Base-by-base conservation (phyloP, 2,797 vertebrate species). In the Dryobates pubescens region DNA sequence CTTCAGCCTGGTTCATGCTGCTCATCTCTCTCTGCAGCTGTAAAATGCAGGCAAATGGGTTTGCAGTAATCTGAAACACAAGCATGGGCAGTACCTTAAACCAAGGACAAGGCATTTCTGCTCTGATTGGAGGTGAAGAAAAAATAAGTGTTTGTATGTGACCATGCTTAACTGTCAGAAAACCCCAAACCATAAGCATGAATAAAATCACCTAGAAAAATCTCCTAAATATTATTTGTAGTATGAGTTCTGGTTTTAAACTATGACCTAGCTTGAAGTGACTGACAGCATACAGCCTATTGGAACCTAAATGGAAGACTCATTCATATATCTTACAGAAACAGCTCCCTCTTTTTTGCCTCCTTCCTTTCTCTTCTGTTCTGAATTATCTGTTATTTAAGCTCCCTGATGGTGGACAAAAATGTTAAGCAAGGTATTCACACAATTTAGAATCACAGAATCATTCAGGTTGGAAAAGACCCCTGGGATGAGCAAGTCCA, bases 361-460 rank as follows among this genome's bases (percentile, higher is more conserved):
- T 65, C 53, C 26, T 67, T 20, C 30, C 47, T 36, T 23, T 36
- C 51, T 47, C 47, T 64, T 20, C 24, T 20, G 3, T 20, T 86
- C 69, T 45, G 14, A 58, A 26, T 36, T 68, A 88, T 58, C 54
- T 62, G 36, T 36, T 65, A 12, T 23, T 75, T 51, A 61, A 91
- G 26, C 9, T 89, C 41, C 56, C 45, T 47, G 20, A 65, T 8
- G 4, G 26, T 3, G 34, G 26, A 62, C 23, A 56, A 26, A 62
- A 82, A n/a, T 1, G 4, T 34, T 54, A 73, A 65, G n/a, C 17
- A 53, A 58, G 0, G 0, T 6, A n/a, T 73, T 9, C 26, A 63
- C 2, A 0, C 0, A 6, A 45, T 38, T 47, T 20, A 43, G 41
- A 43, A 43, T 43, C 15, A 43, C 41, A 43, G 15, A 43, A 43